Conservation (phyloP, 1,140 invertebrate genomes). For the Megalopta genalis region DNA sequence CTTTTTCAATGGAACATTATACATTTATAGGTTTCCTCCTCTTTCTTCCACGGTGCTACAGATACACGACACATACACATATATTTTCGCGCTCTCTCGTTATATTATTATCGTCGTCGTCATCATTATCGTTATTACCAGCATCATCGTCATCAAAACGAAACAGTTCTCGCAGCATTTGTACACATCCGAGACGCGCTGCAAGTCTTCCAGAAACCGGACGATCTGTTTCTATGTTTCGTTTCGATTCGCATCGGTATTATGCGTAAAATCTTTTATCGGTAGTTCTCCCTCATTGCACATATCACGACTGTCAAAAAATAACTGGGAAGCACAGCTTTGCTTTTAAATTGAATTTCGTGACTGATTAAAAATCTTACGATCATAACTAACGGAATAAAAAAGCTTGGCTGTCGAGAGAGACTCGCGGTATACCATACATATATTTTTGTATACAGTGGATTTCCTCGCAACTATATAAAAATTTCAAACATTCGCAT, state of each 20-base stretch:
- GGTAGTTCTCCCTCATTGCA: too few species aligned
- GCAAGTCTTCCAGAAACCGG: not conserved
- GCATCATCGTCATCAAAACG: not conserved
- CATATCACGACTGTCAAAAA: too few species aligned
- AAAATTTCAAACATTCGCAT: not conserved
- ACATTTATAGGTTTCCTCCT: too few species aligned
- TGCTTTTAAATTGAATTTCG: too few species aligned
- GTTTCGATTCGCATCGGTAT: too few species aligned
- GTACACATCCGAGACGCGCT: not conserved
- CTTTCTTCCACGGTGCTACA: not conserved
- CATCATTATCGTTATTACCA: too few species aligned
- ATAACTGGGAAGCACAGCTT: too few species aligned
- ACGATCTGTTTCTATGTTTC: not conserved
- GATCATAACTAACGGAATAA: not conserved
- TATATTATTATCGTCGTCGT: not conserved
- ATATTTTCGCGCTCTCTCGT: not conserved
- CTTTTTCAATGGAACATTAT: not conserved
- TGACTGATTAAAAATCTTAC: too few species aligned
- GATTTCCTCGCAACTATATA: constrained; percentile 2
- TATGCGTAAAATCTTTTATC: too few species aligned
- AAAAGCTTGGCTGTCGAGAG: not conserved
- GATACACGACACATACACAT: not conserved
- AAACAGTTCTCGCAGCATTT: constrained; percentile 5
- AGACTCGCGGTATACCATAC: not conserved
- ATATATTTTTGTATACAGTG: constrained; percentile 20